phyloP scores from a whole-genome alignment of 2,888 invertebrate species.

The Meteorus cinctellus region DNA sequence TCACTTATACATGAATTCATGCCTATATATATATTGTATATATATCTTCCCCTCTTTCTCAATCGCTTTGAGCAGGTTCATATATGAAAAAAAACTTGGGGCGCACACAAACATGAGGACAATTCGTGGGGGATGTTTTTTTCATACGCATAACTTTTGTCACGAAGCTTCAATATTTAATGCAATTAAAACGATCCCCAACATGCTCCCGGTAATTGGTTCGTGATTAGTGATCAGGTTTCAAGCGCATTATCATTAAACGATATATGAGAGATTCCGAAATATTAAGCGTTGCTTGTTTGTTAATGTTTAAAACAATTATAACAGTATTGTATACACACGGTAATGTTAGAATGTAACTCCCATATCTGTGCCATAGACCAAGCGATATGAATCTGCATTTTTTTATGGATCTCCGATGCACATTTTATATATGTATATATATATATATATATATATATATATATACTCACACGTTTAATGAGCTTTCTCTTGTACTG shows the following conservation, averaged over 20 bases:
- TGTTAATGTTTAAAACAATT: background rate
- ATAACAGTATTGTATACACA: background rate
- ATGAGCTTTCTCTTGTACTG: no score
- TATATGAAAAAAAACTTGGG: background rate
- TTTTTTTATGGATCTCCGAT: no score
- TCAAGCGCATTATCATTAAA: constrained; percentile 52
- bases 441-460: no score
- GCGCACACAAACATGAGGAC: constrained; percentile 1
- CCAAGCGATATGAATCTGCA: background rate
- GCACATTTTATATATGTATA: no score
- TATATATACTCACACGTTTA: no score
- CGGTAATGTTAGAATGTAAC: background rate
- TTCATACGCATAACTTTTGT: constrained; percentile 28
- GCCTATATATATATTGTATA: no score
- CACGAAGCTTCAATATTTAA: constrained; percentile 69
- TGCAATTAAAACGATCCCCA: constrained; percentile 69
- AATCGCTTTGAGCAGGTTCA: background rate
- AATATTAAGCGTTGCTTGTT: background rate
- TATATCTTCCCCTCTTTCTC: no score
- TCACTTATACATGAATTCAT: background rate
- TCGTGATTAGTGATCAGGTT: constrained; percentile 71
- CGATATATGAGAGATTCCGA: no score
- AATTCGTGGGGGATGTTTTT: background rate
- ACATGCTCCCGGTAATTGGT: constrained; percentile 69
- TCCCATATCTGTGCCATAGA: background rate